Evolutionary conservation across 2,888 invertebrate species (phyloP), one percentile per base, ranked within the genome.

Genomic region (Protonemura montana): DNA sequence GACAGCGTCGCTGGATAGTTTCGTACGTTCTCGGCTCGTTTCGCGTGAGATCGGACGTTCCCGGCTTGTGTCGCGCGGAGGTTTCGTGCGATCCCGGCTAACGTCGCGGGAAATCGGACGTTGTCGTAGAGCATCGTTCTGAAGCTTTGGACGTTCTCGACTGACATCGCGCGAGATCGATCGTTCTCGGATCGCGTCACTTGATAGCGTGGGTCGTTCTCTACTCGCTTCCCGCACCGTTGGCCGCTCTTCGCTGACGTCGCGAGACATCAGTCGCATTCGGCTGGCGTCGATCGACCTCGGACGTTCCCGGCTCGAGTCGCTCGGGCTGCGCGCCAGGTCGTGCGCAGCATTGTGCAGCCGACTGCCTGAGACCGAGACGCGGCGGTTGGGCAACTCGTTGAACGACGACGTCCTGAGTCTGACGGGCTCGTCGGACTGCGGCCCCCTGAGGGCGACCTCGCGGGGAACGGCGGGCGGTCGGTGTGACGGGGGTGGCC

Each of bases 401-500:
- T 26, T 28, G 59, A 59, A 59, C 59, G 59, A 59, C 6, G 59
- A 10, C 59, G 59, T 59, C 6, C 59, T 3, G 6, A 59, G 59
- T 10, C 59, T 10, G 16, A 78, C 78, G 6, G 78, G 78, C 26
- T 78, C 78, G 78, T 27, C 78, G 78, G 78, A 0, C 27, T 5
- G 78, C 27, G 26, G n/a, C 2, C 26, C 28, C 13, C 59, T 10
- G 16, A 13, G 2, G 82, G 77, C 35, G 77, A 35, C 59, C 85
- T 85, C 30, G 85, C 82, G 26, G 35, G 13, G 76, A 84, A 27
- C 78, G 86, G 29, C 27, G 26, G 84, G 26, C 84, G 78, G 6
- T 42, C 42, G 25, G 29, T 41, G 59, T 21, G 59, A 59, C 59
- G 59, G 1, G 6, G 59, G 59, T 2, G 59, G 59, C 59, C 59